Conservation (phyloP, 1,140 invertebrate genomes). For the Hypsibius dujardini region DNA sequence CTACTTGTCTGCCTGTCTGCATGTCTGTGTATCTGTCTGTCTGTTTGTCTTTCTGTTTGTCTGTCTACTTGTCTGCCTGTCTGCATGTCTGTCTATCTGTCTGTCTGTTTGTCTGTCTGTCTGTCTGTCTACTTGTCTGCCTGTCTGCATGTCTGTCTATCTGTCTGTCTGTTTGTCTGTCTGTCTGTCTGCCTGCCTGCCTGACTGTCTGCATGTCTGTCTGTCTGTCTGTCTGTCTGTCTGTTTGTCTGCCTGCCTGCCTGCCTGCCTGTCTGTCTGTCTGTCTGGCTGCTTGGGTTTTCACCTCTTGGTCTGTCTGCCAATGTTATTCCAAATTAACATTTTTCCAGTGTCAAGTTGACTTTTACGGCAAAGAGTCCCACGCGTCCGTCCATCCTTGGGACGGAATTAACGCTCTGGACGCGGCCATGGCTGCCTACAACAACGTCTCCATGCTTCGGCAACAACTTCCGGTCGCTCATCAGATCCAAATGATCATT, state of each 20-base stretch:
- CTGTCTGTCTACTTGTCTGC: neutral
- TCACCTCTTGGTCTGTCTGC: too few relatives aligned
- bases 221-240: neutral
- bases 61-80: too few relatives aligned
- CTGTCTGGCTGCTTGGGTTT: too few relatives aligned
- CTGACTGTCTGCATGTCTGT: too few relatives aligned
- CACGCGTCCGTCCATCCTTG: constrained; percentile 22
- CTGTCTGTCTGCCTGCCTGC: too few relatives aligned
- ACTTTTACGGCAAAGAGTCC: neutral
- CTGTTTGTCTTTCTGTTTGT: neutral
- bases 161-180: neutral
- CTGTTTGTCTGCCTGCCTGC: too few relatives aligned
- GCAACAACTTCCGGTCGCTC: constrained; percentile 26
- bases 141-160: too few relatives aligned
- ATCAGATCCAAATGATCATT: constrained; percentile 25
- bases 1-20: too few relatives aligned
- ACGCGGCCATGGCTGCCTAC: constrained; percentile 26
- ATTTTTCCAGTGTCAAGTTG: neutral
- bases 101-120: neutral
- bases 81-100: too few relatives aligned
- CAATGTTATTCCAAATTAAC: too few relatives aligned
- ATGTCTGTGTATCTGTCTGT: neutral
- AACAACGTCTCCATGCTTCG: constrained; percentile 24
- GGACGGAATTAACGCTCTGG: constrained; percentile 28
- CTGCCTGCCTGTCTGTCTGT: too few relatives aligned